Evolutionary conservation across 2,888 invertebrate genomes (phyloP).

Genomic region (Clistopyga incitator): DNA sequence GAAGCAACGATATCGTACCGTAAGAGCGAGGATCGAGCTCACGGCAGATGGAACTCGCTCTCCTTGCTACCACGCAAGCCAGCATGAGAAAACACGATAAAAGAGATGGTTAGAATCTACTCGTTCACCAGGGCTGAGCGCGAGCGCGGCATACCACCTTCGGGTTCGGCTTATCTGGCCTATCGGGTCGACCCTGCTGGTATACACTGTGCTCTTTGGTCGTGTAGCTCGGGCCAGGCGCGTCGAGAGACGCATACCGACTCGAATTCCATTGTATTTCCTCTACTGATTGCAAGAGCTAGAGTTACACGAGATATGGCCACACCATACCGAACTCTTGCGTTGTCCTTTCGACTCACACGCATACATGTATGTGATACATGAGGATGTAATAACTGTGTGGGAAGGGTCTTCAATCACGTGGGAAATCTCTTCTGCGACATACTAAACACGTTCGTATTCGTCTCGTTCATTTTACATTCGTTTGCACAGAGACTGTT

Average conservation of each 20-base stretch:
- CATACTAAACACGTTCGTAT: conserved; percentile 50
- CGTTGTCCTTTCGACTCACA: conserved; percentile 28
- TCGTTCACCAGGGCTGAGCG: conserved; percentile 42
- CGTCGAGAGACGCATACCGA: conserved; percentile 77
- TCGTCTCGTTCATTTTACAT: conserved; percentile 62
- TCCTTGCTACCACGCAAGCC: conserved; percentile 43
- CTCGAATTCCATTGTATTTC: conserved; percentile 81
- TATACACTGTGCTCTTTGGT: conserved; percentile 57
- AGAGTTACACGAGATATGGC: conserved; percentile 58
- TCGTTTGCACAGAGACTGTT: conserved; percentile 47
- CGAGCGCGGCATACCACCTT: conserved; percentile 79
- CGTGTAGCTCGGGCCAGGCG: conserved; percentile 71
- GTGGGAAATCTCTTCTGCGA: conserved; percentile 72
- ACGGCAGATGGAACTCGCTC: conserved; percentile 74
- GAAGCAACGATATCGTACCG: conserved; percentile 72
- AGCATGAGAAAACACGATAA: conserved; percentile 31
- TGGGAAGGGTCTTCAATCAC: conserved; percentile 72
- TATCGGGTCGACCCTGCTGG: conserved; percentile 66
- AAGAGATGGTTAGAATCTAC: conserved; percentile 49
- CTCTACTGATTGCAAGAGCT: conserved; percentile 78
- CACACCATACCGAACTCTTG: conserved; percentile 37
- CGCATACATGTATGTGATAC: conserved; percentile 2
- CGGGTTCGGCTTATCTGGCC: conserved; percentile 73
- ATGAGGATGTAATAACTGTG: conserved; percentile 49
- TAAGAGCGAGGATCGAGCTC: conserved; percentile 58